A percentile compares a stretch with the other conserved stretches of the same genome.
These are phyloP conservation scores for Paracanthobrama guichenoti DNA, from an alignment of 2,113 vertebrate genomes.

Conservation along the genomic window DNA sequence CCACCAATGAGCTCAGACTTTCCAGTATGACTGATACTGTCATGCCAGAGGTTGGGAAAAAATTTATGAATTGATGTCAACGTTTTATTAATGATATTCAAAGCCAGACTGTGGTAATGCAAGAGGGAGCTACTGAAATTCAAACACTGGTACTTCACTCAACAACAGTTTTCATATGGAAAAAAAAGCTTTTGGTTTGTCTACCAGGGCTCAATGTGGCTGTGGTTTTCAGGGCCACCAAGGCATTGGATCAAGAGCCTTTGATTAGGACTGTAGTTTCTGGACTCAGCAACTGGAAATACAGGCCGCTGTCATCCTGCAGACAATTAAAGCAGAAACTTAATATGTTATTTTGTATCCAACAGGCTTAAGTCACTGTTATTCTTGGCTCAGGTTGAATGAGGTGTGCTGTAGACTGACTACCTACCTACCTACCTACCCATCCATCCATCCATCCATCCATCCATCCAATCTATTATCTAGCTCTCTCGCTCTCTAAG, in stretches of 20 bases:
- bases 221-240: conserved; percentile 19
- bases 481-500: background rate
- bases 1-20: conserved; percentile 26
- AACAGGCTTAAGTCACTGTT: conserved; percentile 15
- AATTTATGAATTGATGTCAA: conserved; percentile 14
- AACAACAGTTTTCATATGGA: conserved; percentile 8
- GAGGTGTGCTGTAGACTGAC: background rate
- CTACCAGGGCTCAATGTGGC: background rate
- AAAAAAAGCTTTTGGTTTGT: conserved; percentile 1
- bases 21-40: conserved; percentile 23
- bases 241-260: conserved; percentile 26
- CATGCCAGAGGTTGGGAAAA: background rate
- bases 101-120: conserved; percentile 3
- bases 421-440: background rate
- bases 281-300: conserved; percentile 31
- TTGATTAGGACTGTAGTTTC: conserved; percentile 31
- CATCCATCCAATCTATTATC: background rate
- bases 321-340: conserved; percentile 27
- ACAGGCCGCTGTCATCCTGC: conserved; percentile 10
- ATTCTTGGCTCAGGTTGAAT: conserved; percentile 12
- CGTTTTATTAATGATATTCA: conserved; percentile 37
- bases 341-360: conserved; percentile 4
- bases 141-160: conserved; percentile 1
- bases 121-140: background rate
- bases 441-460: background rate